Conservation (phyloP, 2,113 vertebrate genomes). For the Rhinolophus sinicus region DNA sequence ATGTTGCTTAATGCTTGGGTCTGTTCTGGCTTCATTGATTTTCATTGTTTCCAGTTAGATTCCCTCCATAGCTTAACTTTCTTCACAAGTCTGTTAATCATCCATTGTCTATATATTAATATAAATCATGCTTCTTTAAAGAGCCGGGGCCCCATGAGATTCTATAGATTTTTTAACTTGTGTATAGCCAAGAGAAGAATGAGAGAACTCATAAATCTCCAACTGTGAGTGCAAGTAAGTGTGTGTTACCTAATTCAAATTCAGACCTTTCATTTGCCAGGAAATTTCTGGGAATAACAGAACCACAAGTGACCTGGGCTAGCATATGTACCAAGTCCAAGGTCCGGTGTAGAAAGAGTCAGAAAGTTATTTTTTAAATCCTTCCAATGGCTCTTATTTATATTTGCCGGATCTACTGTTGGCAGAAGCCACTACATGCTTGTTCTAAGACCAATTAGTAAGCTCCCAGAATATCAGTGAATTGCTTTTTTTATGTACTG, state of each 20-base stretch:
- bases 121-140: neutral
- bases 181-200: neutral
- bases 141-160: neutral
- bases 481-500: neutral
- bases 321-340: neutral
- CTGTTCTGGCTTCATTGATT: slow-evolving; percentile 41
- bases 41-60: slow-evolving; percentile 44
- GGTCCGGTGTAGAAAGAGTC: neutral
- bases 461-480: neutral
- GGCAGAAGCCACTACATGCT: neutral
- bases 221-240: neutral
- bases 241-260: neutral
- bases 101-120: neutral
- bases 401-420: neutral
- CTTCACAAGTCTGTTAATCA: neutral
- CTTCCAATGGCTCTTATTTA: neutral
- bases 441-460: neutral
- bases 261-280: neutral
- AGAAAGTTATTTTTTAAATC: neutral
- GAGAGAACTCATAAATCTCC: neutral
- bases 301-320: neutral
- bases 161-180: neutral
- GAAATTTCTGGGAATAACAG: neutral
- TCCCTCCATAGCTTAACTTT: neutral
- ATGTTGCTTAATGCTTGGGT: neutral